Evolutionary conservation across 2,888 invertebrate genomes (phyloP).

Genomic region (Slavum lentiscoides): DNA sequence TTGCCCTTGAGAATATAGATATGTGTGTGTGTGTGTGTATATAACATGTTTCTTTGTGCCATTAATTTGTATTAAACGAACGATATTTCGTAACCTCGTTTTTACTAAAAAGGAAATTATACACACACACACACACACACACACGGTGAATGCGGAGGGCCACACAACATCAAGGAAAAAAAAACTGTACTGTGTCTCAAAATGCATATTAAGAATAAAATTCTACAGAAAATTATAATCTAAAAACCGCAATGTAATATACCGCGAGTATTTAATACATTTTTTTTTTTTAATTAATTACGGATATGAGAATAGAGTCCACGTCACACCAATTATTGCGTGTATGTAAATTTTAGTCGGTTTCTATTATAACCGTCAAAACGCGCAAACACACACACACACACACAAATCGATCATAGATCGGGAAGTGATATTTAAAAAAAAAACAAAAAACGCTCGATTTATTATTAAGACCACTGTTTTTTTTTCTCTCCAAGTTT

Average conservation of each 20-base stretch:
- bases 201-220: not conserved
- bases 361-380: too few relatives aligned
- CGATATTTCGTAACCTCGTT: slow-evolving; percentile 40
- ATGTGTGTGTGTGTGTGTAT: not conserved
- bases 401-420: too few relatives aligned
- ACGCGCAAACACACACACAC: too few relatives aligned
- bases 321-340: too few relatives aligned
- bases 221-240: not conserved
- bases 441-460: too few relatives aligned
- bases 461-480: too few relatives aligned
- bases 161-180: slow-evolving; percentile 22
- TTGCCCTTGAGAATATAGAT: slow-evolving; percentile 44
- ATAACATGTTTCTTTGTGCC: not conserved
- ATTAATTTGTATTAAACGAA: slow-evolving; percentile 40
- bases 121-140: too few relatives aligned
- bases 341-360: too few relatives aligned
- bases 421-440: too few relatives aligned
- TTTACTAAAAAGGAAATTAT: slow-evolving; percentile 46
- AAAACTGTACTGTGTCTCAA: not conserved
- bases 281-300: not conserved
- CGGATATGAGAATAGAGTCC: too few relatives aligned
- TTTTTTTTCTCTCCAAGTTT: too few relatives aligned
- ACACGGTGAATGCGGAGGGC: too few relatives aligned
- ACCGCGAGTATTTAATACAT: not conserved
- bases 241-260: not conserved